phyloP scores from a whole-genome alignment of 2,113 vertebrate genomes.

The Dasyurus viverrinus region DNA sequence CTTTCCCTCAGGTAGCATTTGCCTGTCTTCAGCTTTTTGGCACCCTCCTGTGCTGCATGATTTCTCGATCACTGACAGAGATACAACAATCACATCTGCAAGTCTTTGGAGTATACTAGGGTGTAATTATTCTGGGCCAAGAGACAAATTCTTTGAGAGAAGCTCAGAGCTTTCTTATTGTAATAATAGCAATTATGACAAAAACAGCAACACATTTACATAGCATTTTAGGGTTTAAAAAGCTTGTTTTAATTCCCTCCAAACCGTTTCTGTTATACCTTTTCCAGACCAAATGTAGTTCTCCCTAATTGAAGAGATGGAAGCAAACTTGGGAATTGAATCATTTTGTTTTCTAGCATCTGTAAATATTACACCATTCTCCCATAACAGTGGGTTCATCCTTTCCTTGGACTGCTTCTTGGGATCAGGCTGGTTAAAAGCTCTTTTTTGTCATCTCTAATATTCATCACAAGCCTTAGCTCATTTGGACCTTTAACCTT shows the following conservation, averaged over 20 bases:
- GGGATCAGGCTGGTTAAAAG: neutral
- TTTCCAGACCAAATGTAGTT: neutral
- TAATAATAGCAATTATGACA: neutral
- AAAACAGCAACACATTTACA: conserved; percentile 5
- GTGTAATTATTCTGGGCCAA: neutral
- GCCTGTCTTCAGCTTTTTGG: neutral
- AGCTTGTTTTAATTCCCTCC: neutral
- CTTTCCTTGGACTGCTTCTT: neutral
- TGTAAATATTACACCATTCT: neutral
- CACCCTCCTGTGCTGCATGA: neutral
- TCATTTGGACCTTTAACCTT: neutral
- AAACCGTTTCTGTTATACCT: neutral
- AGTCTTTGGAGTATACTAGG: neutral
- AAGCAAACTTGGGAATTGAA: neutral
- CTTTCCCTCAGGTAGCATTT: neutral
- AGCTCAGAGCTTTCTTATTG: neutral
- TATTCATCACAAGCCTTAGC: neutral
- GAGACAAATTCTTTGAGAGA: neutral
- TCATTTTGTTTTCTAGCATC: neutral
- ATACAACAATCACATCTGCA: neutral
- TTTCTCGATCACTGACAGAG: neutral
- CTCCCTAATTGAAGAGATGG: neutral
- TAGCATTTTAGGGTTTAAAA: neutral
- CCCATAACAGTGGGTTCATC: neutral
- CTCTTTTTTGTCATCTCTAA: neutral